Evolutionary conservation across 2,797 vertebrate genomes (phyloP), one percentile per base, ranked within the genome.

Genomic region (Galaxias olidus): DNA sequence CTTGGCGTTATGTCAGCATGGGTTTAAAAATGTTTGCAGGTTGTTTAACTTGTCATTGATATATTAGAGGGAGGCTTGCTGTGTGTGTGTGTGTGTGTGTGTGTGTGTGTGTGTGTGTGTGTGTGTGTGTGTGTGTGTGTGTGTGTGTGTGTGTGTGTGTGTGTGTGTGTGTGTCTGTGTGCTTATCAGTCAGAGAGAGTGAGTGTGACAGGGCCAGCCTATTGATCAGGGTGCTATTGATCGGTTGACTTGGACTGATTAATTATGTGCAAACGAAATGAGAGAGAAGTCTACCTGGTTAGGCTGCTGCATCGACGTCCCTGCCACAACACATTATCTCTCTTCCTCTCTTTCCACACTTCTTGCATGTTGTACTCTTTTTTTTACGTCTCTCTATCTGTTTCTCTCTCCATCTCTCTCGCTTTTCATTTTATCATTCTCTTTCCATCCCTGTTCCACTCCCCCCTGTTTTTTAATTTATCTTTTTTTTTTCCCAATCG

Each of bases 391-490:
- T 13, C 10, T 19, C 51, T 52, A 9, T 15, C 42, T 4, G 15
- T 13, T 10, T 40, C 60, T 40, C 20, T 13, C 18, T 42, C 15
- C 55, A 11, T 58, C 40, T 48, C 4, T 48, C 11, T 65, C 49
- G 45, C 40, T 49, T 10, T 66, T n/a, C n/a, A n/a, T n/a, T n/a
- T n/a, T n/a, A n/a, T n/a, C n/a, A n/a, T n/a, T n/a, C n/a, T n/a
- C n/a, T n/a, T n/a, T n/a, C n/a, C n/a, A n/a, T n/a, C 45, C 66
- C 19, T 8, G 10, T 59, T 18, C 65, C 13, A 67, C 77, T 77
- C 65, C 48, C 59, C 66, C 73, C 79, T 2, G 1, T 10, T 9
- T 10, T 47, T 47, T 10, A 1, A 47, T 47, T 1, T 47, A 1
- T 47, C 45, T 10, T 8, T 56, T 41, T 17, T 41, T 47, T 6